Percentiles rank a stretch among this genome's conserved stretches.
Conservation (phyloP, 2,113 vertebrate genomes). For the Pyrgilauda ruficollis region DNA sequence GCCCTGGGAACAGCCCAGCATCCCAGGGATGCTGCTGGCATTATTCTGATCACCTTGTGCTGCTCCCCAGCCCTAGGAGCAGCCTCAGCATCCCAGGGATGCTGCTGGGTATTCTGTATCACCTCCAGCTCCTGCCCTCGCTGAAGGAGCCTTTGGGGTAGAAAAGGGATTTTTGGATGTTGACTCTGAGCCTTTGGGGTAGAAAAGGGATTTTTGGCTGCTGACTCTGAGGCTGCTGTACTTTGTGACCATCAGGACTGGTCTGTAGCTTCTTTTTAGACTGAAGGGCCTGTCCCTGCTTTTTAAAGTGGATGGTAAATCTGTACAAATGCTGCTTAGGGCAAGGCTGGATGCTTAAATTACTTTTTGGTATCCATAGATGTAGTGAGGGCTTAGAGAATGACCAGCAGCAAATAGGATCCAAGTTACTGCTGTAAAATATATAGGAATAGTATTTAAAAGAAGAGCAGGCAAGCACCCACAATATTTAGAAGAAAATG, state of each 20-base stretch:
- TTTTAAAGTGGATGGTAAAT: not conserved
- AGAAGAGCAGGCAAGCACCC: not conserved
- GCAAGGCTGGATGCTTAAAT: not conserved
- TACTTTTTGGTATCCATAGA: not conserved
- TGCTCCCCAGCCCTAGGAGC: not conserved
- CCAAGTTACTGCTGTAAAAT: not conserved
- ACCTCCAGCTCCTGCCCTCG: not conserved
- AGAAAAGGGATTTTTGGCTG: not conserved
- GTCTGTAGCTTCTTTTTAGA: not conserved
- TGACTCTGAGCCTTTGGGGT: not conserved
- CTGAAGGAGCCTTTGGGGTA: not conserved
- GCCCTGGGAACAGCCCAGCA: no score
- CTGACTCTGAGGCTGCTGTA: not conserved
- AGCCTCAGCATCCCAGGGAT: not conserved
- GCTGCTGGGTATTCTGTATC: not conserved
- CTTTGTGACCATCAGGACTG: not conserved
- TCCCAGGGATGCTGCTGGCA: no score
- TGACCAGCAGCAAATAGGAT: not conserved
- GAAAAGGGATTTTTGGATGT: no score
- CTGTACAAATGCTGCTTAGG: not conserved
- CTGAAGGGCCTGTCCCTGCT: constrained; percentile 2
- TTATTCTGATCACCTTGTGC: no score
- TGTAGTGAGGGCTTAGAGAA: not conserved
- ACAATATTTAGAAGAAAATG: not conserved
- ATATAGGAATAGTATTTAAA: not conserved